These are phyloP conservation scores for Falco punctatus DNA, from an alignment of 2,113 vertebrate species.

Conservation along the genomic window DNA sequence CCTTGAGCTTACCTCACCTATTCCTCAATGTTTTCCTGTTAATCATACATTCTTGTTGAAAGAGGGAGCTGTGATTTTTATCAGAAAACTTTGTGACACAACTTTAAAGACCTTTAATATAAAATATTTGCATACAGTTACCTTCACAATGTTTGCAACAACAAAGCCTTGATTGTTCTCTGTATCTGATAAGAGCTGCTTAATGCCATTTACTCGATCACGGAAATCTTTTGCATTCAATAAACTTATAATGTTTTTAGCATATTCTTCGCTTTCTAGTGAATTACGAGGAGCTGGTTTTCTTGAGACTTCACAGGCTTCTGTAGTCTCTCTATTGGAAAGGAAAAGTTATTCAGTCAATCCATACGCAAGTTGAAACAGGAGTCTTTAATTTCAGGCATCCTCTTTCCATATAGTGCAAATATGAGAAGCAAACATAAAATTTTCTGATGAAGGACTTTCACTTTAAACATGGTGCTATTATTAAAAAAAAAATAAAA, in stretches of 20 bases:
- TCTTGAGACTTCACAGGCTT: conserved; percentile 62
- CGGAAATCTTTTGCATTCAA: conserved; percentile 89
- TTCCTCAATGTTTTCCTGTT: background rate
- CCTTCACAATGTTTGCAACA: conserved; percentile 84
- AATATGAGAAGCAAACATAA: background rate
- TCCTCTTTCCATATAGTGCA: background rate
- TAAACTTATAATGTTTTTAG: conserved; percentile 76
- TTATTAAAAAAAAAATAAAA: background rate
- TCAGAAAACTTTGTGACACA: background rate
- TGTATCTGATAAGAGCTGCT: conserved; percentile 84
- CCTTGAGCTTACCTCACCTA: background rate
- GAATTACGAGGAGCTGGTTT: conserved; percentile 77
- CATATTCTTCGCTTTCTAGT: conserved; percentile 84
- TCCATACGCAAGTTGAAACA: no score
- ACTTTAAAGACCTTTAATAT: background rate
- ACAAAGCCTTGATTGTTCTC: conserved; percentile 83
- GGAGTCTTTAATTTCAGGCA: background rate
- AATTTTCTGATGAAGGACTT: background rate
- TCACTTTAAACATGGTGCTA: background rate
- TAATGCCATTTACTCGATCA: conserved; percentile 86
- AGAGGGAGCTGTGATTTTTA: background rate
- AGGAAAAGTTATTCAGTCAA: background rate
- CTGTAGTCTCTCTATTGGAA: conserved; percentile 75
- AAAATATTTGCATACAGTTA: conserved; percentile 1
- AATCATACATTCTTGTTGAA: background rate